Percentiles rank a stretch among this genome's conserved stretches.
phyloP scores from a whole-genome alignment of 2,113 vertebrate genomes.

The Antigone vipio region DNA sequence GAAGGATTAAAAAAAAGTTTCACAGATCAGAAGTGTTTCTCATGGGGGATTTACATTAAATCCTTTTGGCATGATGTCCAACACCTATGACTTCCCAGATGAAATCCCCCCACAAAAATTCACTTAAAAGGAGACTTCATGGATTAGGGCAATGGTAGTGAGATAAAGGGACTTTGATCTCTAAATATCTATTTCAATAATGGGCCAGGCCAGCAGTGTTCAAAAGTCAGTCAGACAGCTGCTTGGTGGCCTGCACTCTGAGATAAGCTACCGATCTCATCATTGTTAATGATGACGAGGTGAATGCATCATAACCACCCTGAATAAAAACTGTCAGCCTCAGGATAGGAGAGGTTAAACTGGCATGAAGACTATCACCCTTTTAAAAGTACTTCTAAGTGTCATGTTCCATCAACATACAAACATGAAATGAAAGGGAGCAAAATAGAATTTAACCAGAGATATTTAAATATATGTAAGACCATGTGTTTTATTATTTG shows the following conservation, averaged over 20 bases:
- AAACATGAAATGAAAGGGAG: background rate
- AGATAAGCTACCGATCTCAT: background rate
- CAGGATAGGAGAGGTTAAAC: background rate
- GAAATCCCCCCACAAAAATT: background rate
- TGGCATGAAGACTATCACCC: background rate
- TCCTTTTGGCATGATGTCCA: background rate
- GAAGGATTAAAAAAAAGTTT: background rate
- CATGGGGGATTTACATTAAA: background rate
- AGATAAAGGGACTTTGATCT: background rate
- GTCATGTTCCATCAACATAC: background rate
- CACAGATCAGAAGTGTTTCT: background rate
- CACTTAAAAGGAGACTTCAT: background rate
- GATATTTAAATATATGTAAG: background rate
- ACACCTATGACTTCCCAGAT: background rate
- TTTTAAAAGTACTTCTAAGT: background rate
- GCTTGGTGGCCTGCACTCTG: background rate
- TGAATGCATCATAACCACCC: background rate
- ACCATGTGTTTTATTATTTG: background rate
- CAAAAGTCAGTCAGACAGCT: background rate
- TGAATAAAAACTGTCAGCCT: background rate
- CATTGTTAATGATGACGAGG: background rate
- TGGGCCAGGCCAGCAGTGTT: background rate
- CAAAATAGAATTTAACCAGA: background rate
- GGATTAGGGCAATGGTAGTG: background rate
- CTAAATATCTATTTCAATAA: background rate